phyloP scores from a whole-genome alignment of 2,888 invertebrate genomes.

The Aquatica leii region DNA sequence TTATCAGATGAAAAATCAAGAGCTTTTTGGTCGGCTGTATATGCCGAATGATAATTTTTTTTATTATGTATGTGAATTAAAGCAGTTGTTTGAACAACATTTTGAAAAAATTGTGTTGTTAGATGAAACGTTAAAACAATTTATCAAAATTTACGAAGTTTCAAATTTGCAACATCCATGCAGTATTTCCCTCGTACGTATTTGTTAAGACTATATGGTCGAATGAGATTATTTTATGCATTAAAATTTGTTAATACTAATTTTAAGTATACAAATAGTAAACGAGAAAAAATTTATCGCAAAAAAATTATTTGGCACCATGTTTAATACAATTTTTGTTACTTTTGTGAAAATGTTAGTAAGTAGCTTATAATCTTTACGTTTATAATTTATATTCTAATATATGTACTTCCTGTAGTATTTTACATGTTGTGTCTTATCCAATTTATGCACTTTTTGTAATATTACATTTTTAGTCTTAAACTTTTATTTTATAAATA shows the following conservation, averaged over 20 bases:
- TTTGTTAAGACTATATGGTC: not conserved
- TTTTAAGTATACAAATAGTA: not conserved
- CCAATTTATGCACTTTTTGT: no score
- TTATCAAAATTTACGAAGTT: not conserved
- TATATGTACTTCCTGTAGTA: no score
- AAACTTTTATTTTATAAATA: no score
- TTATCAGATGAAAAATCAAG: not conserved
- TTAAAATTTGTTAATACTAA: not conserved
- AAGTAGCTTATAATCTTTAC: no score
- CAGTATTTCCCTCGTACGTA: not conserved
- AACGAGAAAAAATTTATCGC: no score
- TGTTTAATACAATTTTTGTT: no score
- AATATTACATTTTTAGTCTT: no score
- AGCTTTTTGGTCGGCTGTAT: conserved; percentile 1
- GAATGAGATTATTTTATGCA: not conserved
- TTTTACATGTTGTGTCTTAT: no score
- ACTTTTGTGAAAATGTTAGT: no score
- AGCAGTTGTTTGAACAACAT: not conserved
- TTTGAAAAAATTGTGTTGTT: not conserved
- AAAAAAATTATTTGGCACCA: no score
- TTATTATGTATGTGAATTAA: not conserved
- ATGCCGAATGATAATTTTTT: not conserved
- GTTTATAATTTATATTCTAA: no score
- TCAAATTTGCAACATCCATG: not conserved
- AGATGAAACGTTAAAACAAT: not conserved